Evolutionary conservation across 2,113 vertebrate genomes (phyloP), one percentile per base, ranked within the genome.

Genomic region (Pseudorhombus dupliciocellatus): DNA sequence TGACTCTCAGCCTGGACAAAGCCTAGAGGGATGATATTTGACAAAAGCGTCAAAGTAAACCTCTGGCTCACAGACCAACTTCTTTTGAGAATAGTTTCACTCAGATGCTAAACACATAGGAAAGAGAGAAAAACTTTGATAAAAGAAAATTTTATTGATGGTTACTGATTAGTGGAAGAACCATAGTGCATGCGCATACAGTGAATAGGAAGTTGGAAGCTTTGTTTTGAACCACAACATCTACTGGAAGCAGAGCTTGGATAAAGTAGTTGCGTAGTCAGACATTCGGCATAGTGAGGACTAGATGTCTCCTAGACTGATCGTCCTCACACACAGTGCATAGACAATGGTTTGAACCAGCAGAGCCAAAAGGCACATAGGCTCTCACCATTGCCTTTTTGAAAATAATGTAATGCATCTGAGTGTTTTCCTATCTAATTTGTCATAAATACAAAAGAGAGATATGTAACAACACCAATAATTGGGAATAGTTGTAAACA

Each of bases 151-250:
- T 98, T 98, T 98, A 98, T 98, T 97, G 93, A 97, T 98, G 96
- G 94, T 96, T 96, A 95, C 94, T 95, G 94, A 94, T 96, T 95
- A 95, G 96, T 94, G 94, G 94, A 95, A 83, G 88, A 88, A 88
- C 95, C 95, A 96, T 96, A 95, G 91, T 94, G 95, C 96, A 98
- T 98, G 96, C 96, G 96, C 95, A 95, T 95, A 96, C 93, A 95
- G 96, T 96, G 96, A 97, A 93, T 93, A 95, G 95, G 60, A 65
- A 34, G 95, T 75, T 95, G 95, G 95, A 96, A 95, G 95, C 95
- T 93, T 95, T 93, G 93, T 93, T 82, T 82, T 80, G 73, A 84
- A 87, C 82, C 95, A 97, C 96, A 96, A 97, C 95, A 97, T 94
- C 95, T 95, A 93, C 75, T 95, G 93, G 95, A 96, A 97, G 96